A percentile compares a stretch with the other conserved stretches of the same genome.
phyloP scores from a whole-genome alignment of 2,113 vertebrate species.

The Microtus oregoni region DNA sequence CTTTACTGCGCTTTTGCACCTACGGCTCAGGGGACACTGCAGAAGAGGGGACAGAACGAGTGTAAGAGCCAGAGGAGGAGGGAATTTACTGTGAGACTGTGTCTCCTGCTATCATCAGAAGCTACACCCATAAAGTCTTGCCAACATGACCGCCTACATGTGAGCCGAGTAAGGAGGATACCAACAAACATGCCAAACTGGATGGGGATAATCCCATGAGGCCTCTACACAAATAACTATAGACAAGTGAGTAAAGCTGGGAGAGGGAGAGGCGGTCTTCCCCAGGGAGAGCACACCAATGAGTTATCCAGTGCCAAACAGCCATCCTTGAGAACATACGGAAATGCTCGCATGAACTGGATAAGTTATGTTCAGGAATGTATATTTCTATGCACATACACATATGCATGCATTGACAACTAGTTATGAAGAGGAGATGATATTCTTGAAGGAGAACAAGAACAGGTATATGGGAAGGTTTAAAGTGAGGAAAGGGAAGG shows the following conservation, averaged over 20 bases:
- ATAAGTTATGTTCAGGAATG: neutral
- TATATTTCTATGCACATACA: neutral
- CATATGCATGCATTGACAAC: neutral
- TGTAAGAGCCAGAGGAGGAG: neutral
- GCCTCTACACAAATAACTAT: neutral
- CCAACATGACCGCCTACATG: neutral
- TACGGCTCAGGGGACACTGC: neutral
- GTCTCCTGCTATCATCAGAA: neutral
- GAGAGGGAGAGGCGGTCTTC: neutral
- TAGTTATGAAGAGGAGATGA: neutral
- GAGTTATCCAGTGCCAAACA: neutral
- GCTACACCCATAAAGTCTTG: neutral
- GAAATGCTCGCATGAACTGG: neutral
- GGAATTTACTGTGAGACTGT: neutral
- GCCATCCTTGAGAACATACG: neutral
- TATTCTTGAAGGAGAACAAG: neutral
- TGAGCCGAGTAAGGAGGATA: neutral
- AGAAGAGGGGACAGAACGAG: neutral
- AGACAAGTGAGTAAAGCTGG: neutral
- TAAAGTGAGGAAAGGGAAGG: neutral
- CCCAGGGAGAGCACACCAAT: neutral
- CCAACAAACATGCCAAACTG: neutral
- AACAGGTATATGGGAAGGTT: neutral
- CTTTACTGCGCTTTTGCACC: neutral
- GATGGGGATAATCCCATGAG: neutral